phyloP scores from a whole-genome alignment of 2,888 invertebrate species.

The Drosophila kanekoi region DNA sequence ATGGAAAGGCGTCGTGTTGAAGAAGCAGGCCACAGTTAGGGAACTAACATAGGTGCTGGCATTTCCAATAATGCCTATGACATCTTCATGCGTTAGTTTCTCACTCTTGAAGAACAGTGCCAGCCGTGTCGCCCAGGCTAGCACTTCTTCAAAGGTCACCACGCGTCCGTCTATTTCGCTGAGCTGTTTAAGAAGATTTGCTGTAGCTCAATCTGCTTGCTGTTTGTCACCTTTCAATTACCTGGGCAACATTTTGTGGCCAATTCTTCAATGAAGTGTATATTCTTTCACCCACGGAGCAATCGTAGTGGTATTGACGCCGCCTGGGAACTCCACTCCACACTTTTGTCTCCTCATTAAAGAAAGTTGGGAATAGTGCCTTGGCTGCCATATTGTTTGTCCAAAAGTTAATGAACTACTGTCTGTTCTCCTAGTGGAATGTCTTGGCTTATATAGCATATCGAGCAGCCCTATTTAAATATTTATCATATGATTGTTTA shows the following conservation, averaged over 20 bases:
- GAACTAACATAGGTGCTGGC: slow-evolving; percentile 52
- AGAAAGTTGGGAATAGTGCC: slow-evolving; percentile 54
- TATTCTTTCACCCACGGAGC: slow-evolving; percentile 44
- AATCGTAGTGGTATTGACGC: slow-evolving; percentile 31
- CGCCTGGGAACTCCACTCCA: slow-evolving; percentile 56
- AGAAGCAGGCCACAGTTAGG: slow-evolving; percentile 52
- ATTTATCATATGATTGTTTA: slow-evolving; percentile 24
- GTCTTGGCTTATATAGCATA: slow-evolving; percentile 52
- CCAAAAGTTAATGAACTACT: slow-evolving; percentile 30
- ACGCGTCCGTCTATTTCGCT: slow-evolving; percentile 45
- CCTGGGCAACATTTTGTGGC: slow-evolving; percentile 57
- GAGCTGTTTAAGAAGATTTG: slow-evolving; percentile 38
- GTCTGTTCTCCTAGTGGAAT: slow-evolving; percentile 7
- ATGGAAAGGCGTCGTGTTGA: slow-evolving; percentile 63
- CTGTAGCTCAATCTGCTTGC: not conserved
- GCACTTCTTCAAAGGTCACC: slow-evolving; percentile 44
- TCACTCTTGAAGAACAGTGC: slow-evolving; percentile 55
- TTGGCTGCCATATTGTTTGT: slow-evolving; percentile 53
- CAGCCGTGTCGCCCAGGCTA: slow-evolving; percentile 47
- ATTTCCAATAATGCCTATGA: slow-evolving; percentile 55
- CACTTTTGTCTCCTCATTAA: slow-evolving; percentile 58
- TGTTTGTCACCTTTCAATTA: slow-evolving; percentile 4
- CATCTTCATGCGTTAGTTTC: slow-evolving; percentile 59
- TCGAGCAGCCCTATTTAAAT: not conserved
- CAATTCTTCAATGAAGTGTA: slow-evolving; percentile 36